Evolutionary conservation across 2,113 vertebrate genomes (phyloP).

Genomic region (Triplophysa siluroides): DNA sequence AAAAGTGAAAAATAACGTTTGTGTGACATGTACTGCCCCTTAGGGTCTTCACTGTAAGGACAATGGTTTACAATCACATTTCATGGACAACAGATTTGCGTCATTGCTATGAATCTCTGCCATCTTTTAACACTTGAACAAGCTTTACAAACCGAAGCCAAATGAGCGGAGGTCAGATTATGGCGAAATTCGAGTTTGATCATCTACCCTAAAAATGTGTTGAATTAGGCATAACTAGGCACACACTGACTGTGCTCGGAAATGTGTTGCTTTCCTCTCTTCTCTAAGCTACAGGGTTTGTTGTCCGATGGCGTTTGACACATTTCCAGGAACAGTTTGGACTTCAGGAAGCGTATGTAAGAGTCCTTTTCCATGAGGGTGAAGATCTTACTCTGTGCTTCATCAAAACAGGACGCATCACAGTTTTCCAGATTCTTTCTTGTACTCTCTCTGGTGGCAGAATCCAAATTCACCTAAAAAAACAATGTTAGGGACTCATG

Average conservation of each 20-base stretch:
- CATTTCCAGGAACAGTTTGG: slow-evolving; percentile 67
- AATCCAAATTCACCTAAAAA: slow-evolving; percentile 76
- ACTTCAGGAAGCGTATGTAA: slow-evolving; percentile 76
- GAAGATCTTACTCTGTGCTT: slow-evolving; percentile 77
- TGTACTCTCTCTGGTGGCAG: slow-evolving; percentile 68
- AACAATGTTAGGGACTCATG: not conserved
- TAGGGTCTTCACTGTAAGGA: not conserved
- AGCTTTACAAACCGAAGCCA: slow-evolving; percentile 11
- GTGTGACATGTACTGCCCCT: not conserved
- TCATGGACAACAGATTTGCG: slow-evolving; percentile 1
- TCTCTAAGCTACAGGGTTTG: slow-evolving; percentile 43
- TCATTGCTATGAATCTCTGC: not conserved
- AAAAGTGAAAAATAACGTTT: not conserved
- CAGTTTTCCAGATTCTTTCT: slow-evolving; percentile 62
- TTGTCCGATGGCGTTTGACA: not conserved
- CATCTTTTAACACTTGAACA: not conserved
- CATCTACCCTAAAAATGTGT: not conserved
- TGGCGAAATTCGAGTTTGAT: not conserved
- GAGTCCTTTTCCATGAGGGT: slow-evolving; percentile 80
- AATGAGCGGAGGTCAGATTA: not conserved
- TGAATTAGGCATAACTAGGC: slow-evolving; percentile 51
- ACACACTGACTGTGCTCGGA: slow-evolving; percentile 39
- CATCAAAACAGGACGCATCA: slow-evolving; percentile 65
- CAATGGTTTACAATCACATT: slow-evolving; percentile 8
- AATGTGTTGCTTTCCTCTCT: slow-evolving; percentile 47